Conservation (phyloP, 2,888 invertebrate genomes). For the Kryphioiulus occultus region DNA sequence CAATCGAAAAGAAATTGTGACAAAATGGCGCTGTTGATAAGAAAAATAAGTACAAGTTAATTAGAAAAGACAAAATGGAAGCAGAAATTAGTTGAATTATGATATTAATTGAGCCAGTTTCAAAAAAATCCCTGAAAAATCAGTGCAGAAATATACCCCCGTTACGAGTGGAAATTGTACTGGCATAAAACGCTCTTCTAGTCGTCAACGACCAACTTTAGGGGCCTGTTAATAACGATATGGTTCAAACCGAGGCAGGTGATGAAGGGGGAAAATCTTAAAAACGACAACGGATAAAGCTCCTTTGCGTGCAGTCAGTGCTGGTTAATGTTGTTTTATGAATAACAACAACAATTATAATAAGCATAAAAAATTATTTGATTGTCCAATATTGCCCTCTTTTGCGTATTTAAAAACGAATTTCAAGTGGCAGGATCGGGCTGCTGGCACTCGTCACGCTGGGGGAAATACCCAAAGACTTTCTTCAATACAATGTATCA, state of each 20-base stretch:
- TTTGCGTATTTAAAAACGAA: neutral
- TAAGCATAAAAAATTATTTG: conserved; percentile 7
- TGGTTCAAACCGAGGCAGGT: neutral
- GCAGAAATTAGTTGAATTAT: neutral
- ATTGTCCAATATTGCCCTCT: neutral
- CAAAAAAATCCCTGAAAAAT: conserved; percentile 18
- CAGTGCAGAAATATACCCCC: neutral
- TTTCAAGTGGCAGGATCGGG: neutral
- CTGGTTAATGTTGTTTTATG: neutral
- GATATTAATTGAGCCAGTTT: neutral
- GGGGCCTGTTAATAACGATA: neutral
- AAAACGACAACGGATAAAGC: neutral
- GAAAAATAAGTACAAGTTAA: conserved; percentile 1
- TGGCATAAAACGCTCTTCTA: neutral
- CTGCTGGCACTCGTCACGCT: neutral
- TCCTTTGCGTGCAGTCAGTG: neutral
- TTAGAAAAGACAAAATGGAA: conserved; percentile 4
- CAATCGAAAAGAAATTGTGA: neutral
- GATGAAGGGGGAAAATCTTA: neutral
- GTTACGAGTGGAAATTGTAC: neutral
- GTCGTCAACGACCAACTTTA: neutral
- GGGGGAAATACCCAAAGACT: neutral
- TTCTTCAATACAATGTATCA: conserved; percentile 13
- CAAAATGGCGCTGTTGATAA: neutral
- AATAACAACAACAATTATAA: conserved; percentile 24